Evolutionary conservation across 2,888 invertebrate species (phyloP).

Genomic region (Euphydryas editha): DNA sequence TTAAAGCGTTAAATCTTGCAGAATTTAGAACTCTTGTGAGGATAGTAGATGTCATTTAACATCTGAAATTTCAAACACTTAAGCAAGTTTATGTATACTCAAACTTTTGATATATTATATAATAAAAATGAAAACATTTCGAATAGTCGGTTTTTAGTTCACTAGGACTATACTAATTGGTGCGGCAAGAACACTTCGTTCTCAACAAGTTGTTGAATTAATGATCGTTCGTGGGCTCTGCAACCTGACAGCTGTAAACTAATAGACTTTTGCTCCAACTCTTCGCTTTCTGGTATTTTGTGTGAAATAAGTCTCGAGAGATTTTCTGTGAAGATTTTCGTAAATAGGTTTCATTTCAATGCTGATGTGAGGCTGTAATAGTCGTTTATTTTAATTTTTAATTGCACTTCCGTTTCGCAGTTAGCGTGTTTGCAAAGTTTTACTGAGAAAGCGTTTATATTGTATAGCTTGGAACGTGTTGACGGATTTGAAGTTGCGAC

Average conservation of each 20-base stretch:
- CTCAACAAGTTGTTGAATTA: conserved; percentile 42
- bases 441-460: neutral
- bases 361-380: neutral
- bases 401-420: neutral
- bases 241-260: conserved; percentile 24
- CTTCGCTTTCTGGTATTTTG: conserved; percentile 16
- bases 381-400: conserved; percentile 6
- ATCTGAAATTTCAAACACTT: neutral
- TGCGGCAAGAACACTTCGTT: conserved; percentile 38
- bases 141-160: conserved; percentile 19
- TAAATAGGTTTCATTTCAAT: conserved; percentile 11
- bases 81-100: neutral
- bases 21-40: neutral
- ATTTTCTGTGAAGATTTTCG: conserved; percentile 3
- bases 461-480: neutral
- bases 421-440: neutral
- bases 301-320: conserved; percentile 11
- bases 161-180: conserved; percentile 36
- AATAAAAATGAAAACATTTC: conserved; percentile 8
- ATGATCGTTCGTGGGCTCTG: conserved; percentile 39
- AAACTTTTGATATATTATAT: neutral
- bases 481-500: neutral
- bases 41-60: neutral
- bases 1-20: conserved; percentile 3
- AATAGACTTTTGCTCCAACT: conserved; percentile 16